These are phyloP conservation scores for Pissodes strobi DNA, from an alignment of 1,140 invertebrate genomes.

Conservation along the genomic window DNA sequence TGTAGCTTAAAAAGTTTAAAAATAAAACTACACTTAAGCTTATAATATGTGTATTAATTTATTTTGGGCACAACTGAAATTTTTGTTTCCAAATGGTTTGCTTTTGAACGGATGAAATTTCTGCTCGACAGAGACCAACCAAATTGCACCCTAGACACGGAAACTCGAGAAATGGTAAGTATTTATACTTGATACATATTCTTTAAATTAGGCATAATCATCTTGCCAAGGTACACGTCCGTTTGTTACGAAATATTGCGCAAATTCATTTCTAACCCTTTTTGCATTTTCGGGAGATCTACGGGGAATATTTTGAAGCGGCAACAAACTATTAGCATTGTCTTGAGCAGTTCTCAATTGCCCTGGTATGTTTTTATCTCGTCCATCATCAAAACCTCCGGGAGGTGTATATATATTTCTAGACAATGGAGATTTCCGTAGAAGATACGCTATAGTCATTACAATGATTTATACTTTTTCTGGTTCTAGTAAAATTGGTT, in stretches of 20 bases:
- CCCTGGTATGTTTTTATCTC: background rate
- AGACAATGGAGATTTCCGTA: too few relatives aligned
- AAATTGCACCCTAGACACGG: background rate
- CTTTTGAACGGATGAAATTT: too few relatives aligned
- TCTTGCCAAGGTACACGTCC: too few relatives aligned
- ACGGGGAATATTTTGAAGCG: too few relatives aligned
- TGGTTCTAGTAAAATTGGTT: background rate
- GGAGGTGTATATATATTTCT: background rate
- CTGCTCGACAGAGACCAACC: background rate
- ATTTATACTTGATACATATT: background rate
- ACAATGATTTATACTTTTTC: background rate
- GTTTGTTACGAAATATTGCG: background rate
- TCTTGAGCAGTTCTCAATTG: too few relatives aligned
- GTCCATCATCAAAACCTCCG: background rate
- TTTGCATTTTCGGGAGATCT: too few relatives aligned
- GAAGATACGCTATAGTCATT: too few relatives aligned
- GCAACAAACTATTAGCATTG: too few relatives aligned
- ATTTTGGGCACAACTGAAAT: background rate
- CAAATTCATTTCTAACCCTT: background rate
- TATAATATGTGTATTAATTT: too few relatives aligned
- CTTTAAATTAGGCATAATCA: too few relatives aligned
- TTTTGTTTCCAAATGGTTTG: background rate
- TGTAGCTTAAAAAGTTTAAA: too few relatives aligned
- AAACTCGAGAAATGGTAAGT: background rate
- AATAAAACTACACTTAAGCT: too few relatives aligned